These are phyloP conservation scores for Patella vulgata DNA, from an alignment of 1,140 invertebrate species.

Conservation along the genomic window DNA sequence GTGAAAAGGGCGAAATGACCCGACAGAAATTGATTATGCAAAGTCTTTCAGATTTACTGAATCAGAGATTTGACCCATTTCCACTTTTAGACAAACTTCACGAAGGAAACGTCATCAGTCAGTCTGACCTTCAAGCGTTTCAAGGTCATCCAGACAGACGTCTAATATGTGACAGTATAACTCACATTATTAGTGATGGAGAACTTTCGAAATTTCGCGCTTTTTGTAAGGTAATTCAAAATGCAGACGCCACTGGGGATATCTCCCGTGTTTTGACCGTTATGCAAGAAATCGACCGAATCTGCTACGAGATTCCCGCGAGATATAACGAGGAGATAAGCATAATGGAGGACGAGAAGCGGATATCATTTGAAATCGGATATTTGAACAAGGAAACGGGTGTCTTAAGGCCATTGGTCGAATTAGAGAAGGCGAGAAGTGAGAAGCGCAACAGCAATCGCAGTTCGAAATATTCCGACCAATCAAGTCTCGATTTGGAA, in stretches of 20 bases:
- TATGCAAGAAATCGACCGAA: slow-evolving; percentile 50
- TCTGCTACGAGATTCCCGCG: slow-evolving; percentile 48
- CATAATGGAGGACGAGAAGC: slow-evolving; percentile 53
- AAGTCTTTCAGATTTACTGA: slow-evolving; percentile 50
- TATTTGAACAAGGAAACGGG: slow-evolving; percentile 48
- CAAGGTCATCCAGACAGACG: slow-evolving; percentile 48
- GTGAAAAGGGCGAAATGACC: slow-evolving; percentile 36
- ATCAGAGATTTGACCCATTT: slow-evolving; percentile 52
- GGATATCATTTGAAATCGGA: slow-evolving; percentile 54
- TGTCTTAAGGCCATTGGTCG: slow-evolving; percentile 51
- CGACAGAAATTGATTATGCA: slow-evolving; percentile 52
- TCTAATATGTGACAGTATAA: slow-evolving; percentile 52
- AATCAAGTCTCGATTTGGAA: slow-evolving; percentile 22
- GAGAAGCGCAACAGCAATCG: slow-evolving; percentile 45
- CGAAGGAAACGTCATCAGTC: slow-evolving; percentile 35
- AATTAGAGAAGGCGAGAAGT: slow-evolving; percentile 47
- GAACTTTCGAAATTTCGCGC: slow-evolving; percentile 34
- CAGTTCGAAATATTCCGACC: slow-evolving; percentile 42
- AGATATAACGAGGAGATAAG: slow-evolving; percentile 5
- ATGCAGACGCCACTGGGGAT: slow-evolving; percentile 28
- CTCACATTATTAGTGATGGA: slow-evolving; percentile 44
- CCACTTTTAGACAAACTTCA: slow-evolving; percentile 46
- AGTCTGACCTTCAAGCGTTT: slow-evolving; percentile 44
- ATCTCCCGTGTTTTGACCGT: slow-evolving; percentile 48
- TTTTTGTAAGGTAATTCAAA: slow-evolving; percentile 52